phyloP scores from a whole-genome alignment of 2,113 vertebrate genomes.

The Misgurnus mizolepis region DNA sequence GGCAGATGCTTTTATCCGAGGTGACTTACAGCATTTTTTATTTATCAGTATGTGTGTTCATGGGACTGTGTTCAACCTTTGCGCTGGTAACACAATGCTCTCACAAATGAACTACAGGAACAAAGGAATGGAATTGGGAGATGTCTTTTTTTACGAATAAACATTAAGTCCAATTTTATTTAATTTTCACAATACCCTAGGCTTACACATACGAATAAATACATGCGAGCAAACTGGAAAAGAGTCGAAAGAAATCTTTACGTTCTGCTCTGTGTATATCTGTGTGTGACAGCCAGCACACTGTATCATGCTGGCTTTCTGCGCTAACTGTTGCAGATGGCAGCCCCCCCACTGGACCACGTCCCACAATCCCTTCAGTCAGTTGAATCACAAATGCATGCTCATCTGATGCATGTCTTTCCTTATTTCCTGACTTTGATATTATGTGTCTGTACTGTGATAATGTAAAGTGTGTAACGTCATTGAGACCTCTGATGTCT shows the following conservation, averaged over 20 bases:
- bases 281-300: slow-evolving; percentile 25
- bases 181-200: no score
- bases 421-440: neutral
- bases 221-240: neutral
- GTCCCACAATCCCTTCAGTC: slow-evolving; percentile 11
- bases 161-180: no score
- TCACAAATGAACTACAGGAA: no score
- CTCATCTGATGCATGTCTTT: slow-evolving; percentile 17
- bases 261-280: slow-evolving; percentile 14
- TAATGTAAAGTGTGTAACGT: neutral
- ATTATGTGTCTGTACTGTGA: neutral
- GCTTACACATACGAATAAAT: no score
- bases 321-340: slow-evolving; percentile 39
- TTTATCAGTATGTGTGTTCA: no score
- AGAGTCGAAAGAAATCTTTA: neutral
- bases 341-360: slow-evolving; percentile 28
- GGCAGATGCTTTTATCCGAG: no score
- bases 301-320: neutral
- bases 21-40: no score
- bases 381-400: slow-evolving; percentile 3
- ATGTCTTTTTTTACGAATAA: no score
- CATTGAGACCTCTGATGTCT: no score
- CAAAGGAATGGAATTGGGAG: no score
- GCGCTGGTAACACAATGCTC: no score
- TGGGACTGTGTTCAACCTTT: no score